Evolutionary conservation across 92 coral and sea anemone species (phyloP).

Genomic region (Nematostella vectensis): DNA sequence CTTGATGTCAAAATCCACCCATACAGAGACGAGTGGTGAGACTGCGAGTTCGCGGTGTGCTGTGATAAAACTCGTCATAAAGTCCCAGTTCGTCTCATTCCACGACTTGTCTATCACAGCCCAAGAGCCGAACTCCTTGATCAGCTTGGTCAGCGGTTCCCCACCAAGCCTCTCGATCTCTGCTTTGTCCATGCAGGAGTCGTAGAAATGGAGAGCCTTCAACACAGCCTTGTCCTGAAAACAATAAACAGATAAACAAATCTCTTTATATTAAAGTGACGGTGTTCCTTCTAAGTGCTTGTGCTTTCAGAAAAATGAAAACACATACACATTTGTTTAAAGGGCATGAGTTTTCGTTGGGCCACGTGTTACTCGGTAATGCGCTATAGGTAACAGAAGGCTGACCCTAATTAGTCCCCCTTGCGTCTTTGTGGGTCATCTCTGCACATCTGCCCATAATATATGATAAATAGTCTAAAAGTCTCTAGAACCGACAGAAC

Average conservation of each 20-base stretch:
- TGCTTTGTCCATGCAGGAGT: slow-evolving; percentile 62
- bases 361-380: too few species aligned
- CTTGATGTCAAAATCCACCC: slow-evolving; percentile 40
- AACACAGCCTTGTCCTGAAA: slow-evolving; percentile 72
- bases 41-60: slow-evolving; percentile 47
- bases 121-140: slow-evolving; percentile 71
- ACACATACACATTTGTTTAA: too few species aligned
- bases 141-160: slow-evolving; percentile 38
- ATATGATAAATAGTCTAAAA: too few species aligned
- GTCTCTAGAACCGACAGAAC: too few species aligned
- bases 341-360: too few species aligned
- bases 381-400: too few species aligned
- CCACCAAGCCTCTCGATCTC: slow-evolving; percentile 53
- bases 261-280: background rate
- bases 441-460: too few species aligned
- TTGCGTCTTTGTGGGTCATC: too few species aligned
- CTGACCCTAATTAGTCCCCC: too few species aligned
- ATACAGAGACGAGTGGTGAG: slow-evolving; percentile 31
- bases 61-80: slow-evolving; percentile 35
- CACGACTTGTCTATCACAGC: slow-evolving; percentile 66
- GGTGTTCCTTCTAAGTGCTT: too few species aligned
- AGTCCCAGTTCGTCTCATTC: slow-evolving; percentile 57
- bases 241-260: background rate
- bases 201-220: slow-evolving; percentile 73
- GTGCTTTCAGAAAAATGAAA: too few species aligned